Evolutionary conservation across 2,113 vertebrate genomes (phyloP).

Genomic region (Emydocephalus ijimae): DNA sequence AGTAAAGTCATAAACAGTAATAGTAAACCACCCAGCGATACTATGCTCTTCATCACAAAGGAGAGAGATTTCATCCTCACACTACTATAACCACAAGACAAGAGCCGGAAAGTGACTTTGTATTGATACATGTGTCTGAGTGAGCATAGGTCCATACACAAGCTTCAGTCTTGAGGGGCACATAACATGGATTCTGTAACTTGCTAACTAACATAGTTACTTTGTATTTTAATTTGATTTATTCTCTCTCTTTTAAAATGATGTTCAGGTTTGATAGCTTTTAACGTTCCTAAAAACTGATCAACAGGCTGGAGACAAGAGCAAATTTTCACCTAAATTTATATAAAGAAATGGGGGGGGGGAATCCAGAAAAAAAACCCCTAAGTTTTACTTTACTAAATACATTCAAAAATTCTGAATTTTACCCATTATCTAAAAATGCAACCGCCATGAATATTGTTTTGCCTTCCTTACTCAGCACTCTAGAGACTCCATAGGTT

Average conservation of each 20-base stretch:
- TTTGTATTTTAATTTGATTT: too few species aligned
- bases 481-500: background rate
- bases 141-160: background rate
- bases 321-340: background rate
- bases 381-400: background rate
- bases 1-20: background rate
- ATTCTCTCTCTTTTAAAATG: too few species aligned
- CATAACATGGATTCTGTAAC: too few species aligned
- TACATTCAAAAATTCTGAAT: background rate
- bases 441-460: background rate
- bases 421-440: background rate
- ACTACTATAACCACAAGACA: background rate
- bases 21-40: background rate
- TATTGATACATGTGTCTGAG: background rate
- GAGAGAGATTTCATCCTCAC: background rate
- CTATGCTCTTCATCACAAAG: background rate
- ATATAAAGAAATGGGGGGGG: background rate
- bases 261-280: too few species aligned
- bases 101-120: background rate
- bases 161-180: background rate
- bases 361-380: background rate
- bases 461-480: background rate
- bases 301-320: background rate
- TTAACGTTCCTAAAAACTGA: too few species aligned
- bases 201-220: too few species aligned